Percentiles rank a stretch among this genome's conserved stretches.
phyloP scores from a whole-genome alignment of 2,113 vertebrate genomes.

The Thamnaconus septentrionalis region DNA sequence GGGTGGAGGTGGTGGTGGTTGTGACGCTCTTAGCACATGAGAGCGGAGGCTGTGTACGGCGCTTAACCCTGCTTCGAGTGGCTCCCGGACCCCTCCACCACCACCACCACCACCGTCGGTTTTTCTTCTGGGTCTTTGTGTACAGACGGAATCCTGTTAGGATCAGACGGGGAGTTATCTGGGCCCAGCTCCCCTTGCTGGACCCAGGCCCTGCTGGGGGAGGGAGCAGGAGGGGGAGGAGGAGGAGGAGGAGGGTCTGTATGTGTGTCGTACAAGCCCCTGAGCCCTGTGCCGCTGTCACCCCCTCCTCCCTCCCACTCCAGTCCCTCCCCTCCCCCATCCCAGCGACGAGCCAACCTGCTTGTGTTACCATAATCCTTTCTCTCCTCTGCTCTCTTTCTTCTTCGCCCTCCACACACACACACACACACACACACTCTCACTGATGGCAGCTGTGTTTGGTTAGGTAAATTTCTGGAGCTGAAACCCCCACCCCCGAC shows the following conservation, averaged over 20 bases:
- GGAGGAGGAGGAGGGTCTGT: constrained; percentile 24
- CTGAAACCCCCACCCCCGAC: constrained; percentile 15
- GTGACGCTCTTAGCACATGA: constrained; percentile 53
- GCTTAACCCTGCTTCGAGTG: constrained; percentile 69
- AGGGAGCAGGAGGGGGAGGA: constrained; percentile 42
- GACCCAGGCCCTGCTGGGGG: constrained; percentile 59
- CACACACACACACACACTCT: constrained; percentile 19
- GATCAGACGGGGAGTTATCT: constrained; percentile 71
- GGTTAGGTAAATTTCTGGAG: constrained; percentile 74
- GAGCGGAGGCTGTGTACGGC: constrained; percentile 64
- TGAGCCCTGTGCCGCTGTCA: constrained; percentile 61
- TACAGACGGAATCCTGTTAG: constrained; percentile 75
- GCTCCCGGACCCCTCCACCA: constrained; percentile 64
- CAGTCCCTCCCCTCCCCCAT: too few relatives aligned
- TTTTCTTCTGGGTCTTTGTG: constrained; percentile 72
- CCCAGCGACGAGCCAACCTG: constrained; percentile 57
- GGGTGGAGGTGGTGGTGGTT: constrained; percentile 32
- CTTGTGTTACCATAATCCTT: constrained; percentile 72
- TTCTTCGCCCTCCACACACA: constrained; percentile 18
- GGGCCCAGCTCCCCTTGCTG: constrained; percentile 58
- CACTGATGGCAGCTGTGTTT: constrained; percentile 74
- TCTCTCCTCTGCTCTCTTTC: constrained; percentile 41
- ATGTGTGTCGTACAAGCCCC: constrained; percentile 54
- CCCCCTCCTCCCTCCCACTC: constrained; percentile 25
- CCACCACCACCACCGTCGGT: constrained; percentile 15